These are phyloP conservation scores for Buathra laborator DNA, from an alignment of 2,888 invertebrate species.

Conservation along the genomic window DNA sequence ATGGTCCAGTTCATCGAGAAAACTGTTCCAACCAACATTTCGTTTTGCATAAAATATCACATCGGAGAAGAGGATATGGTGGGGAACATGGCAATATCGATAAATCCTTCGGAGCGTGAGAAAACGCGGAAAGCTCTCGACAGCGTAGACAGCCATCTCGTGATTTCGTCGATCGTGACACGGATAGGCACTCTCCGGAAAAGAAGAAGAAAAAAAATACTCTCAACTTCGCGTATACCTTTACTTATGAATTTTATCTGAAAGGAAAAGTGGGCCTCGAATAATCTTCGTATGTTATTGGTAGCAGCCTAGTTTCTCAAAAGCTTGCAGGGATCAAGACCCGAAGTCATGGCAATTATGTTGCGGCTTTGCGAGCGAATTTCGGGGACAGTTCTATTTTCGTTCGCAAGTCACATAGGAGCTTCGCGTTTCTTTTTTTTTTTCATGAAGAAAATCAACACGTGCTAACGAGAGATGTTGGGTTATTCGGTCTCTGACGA, in stretches of 20 bases:
- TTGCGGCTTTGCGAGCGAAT: slow-evolving; percentile 48
- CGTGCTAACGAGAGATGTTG: slow-evolving; percentile 42
- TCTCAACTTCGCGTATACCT: slow-evolving; percentile 10
- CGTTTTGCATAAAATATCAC: slow-evolving; percentile 63
- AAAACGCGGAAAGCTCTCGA: slow-evolving; percentile 2
- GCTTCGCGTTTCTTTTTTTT: slow-evolving; percentile 26
- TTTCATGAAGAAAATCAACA: slow-evolving; percentile 26
- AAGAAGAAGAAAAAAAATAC: slow-evolving; percentile 13
- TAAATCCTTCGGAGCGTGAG: slow-evolving; percentile 42
- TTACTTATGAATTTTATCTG: slow-evolving; percentile 42
- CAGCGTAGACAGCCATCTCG: slow-evolving; percentile 20
- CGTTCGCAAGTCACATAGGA: slow-evolving; percentile 15
- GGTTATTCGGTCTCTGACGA: slow-evolving; percentile 24
- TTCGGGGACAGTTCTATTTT: slow-evolving; percentile 54
- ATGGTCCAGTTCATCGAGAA: slow-evolving; percentile 27
- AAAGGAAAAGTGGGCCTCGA: slow-evolving; percentile 36
- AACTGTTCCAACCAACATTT: slow-evolving; percentile 48
- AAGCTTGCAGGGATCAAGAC: slow-evolving; percentile 29
- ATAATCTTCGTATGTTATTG: slow-evolving; percentile 60
- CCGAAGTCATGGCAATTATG: slow-evolving; percentile 48
- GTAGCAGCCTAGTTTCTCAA: slow-evolving; percentile 21
- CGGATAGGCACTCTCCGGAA: slow-evolving; percentile 28
- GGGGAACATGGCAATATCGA: slow-evolving; percentile 51
- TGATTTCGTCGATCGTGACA: slow-evolving; percentile 35
- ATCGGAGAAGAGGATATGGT: slow-evolving; percentile 36